phyloP scores from a whole-genome alignment of 2,797 vertebrate species.

The Cephalopachus bancanus region DNA sequence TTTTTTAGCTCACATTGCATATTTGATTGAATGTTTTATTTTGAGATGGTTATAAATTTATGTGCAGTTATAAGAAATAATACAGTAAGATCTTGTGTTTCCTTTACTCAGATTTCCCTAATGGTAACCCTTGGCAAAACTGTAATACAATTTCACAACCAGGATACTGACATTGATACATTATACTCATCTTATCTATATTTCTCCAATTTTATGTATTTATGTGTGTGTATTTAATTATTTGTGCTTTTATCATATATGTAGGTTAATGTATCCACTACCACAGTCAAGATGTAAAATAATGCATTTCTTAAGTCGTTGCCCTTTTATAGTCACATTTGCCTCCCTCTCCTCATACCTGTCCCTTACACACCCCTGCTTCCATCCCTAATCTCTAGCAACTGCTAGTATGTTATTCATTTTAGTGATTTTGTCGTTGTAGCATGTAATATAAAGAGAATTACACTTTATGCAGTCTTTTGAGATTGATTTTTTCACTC shows the following conservation, averaged over 20 bases:
- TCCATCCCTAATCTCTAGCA: background rate
- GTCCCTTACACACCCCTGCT: no score
- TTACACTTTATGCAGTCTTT: background rate
- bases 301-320: background rate
- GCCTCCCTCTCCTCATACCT: background rate
- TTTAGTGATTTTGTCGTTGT: background rate
- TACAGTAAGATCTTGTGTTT: background rate
- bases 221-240: background rate
- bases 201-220: background rate
- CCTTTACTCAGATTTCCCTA: background rate
- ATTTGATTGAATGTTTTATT: background rate
- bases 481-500: background rate
- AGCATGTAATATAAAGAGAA: background rate
- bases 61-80: background rate
- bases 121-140: background rate
- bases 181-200: background rate
- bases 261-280: background rate
- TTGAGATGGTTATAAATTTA: slow-evolving; percentile 13
- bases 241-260: background rate
- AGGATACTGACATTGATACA: background rate
- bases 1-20: background rate
- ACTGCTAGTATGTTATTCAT: background rate
- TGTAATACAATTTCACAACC: background rate
- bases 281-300: background rate
- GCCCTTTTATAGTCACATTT: background rate